Base-by-base conservation (phyloP, 2,113 vertebrate species). In the Nycticorax nycticorax region DNA sequence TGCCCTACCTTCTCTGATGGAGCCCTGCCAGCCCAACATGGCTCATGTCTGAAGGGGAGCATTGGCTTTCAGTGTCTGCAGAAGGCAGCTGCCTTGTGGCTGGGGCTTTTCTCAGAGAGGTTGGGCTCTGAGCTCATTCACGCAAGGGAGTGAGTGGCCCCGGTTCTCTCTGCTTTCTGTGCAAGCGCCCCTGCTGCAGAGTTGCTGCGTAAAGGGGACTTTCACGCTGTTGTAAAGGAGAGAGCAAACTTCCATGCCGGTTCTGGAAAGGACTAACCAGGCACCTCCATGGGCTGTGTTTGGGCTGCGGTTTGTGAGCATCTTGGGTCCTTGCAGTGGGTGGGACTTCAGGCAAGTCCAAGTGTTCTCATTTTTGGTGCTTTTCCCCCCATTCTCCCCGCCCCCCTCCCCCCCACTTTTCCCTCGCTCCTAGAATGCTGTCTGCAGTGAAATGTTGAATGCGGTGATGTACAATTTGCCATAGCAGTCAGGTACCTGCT, bases 381-480 rank as follows among this genome's bases (percentile, higher is more conserved):
- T 63, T 62, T 47, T 43, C 3, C 0, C 1, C 10, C 4, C 17
- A 0, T 41, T 63, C 39, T 50, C 26, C 8, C 5, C 35, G 47
- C 7, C 6, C 11, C 5, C 3, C 26, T 7, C 4, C 35, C 57
- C 7, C 6, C 10, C 5, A n/a, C 3, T 14, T 4, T 14, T 5
- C 41, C 41, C 41, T 41, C 41, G 6, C 8, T 12, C 16, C 13
- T 39, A 19, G 19, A 27, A 10, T 66, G 12, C n/a, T 88, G 17
- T 43, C 52, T 16, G 14, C 47, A 28, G 45, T 77, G 68, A 74
- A 82, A 26, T 16, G 20, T 45, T 90, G 39, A 80, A 30, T 60
- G 28, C 1, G 4, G 12, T 62, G 30, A 52, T n/a, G 14, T 69
- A 24, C 20, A 37, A 1, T 60, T 69, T 69, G 14, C 35, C 23